phyloP scores from a whole-genome alignment of 2,797 vertebrate species.

The Rachycentron canadum region DNA sequence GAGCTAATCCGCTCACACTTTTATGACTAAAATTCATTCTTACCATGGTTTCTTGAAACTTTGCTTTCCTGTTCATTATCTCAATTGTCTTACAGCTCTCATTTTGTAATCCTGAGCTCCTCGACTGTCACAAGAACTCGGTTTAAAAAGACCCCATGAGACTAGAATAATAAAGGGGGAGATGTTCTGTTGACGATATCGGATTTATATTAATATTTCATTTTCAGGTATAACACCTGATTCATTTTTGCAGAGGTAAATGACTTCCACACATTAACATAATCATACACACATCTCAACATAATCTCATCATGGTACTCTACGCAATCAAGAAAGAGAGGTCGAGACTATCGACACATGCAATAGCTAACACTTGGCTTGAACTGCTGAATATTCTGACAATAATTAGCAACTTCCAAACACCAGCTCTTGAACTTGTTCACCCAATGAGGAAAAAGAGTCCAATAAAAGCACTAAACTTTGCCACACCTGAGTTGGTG shows the following conservation, averaged over 20 bases:
- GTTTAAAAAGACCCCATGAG: conserved; percentile 45
- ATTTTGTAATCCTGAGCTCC: conserved; percentile 62
- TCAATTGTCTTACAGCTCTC: conserved; percentile 64
- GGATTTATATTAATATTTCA: conserved; percentile 44
- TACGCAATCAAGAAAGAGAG: conserved; percentile 18
- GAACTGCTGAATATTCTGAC: conserved; percentile 13
- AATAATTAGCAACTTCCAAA: conserved; percentile 30
- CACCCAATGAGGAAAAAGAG: conserved; percentile 28
- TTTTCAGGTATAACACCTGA: conserved; percentile 24
- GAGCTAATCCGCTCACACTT: conserved; percentile 72
- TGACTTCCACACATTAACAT: conserved; percentile 42
- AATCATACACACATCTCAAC: conserved; percentile 38
- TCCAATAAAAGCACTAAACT: conserved; percentile 36
- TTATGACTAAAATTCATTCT: conserved; percentile 69
- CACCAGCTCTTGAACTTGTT: conserved; percentile 14
- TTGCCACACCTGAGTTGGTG: conserved; percentile 46
- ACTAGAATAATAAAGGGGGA: conserved; percentile 41
- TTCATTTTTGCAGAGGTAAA: not conserved
- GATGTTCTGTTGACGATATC: conserved; percentile 41
- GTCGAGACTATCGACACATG: conserved; percentile 13
- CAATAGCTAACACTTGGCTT: conserved; percentile 7
- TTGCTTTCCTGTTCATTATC: conserved; percentile 72
- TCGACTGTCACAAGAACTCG: conserved; percentile 37
- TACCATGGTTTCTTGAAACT: conserved; percentile 54
- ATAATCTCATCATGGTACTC: conserved; percentile 36